phyloP scores from a whole-genome alignment of 2,797 vertebrate species.

The Enteromius afrohamiltoni region DNA sequence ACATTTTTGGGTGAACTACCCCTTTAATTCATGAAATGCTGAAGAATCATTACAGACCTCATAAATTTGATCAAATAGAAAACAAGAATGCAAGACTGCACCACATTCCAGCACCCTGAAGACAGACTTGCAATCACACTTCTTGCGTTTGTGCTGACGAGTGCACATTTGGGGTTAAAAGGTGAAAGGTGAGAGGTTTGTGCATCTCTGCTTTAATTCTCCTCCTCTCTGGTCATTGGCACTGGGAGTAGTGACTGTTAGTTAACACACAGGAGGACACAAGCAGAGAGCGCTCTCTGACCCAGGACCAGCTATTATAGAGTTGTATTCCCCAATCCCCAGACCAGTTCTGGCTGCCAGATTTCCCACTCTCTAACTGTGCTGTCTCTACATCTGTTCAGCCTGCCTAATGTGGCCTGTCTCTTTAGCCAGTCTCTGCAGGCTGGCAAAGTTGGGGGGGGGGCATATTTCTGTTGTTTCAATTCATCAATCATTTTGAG shows the following conservation, averaged over 20 bases:
- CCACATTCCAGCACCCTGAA: neutral
- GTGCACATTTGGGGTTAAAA: conserved; percentile 42
- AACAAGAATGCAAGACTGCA: neutral
- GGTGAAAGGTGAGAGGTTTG: conserved; percentile 43
- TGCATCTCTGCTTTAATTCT: conserved; percentile 35
- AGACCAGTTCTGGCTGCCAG: conserved; percentile 70
- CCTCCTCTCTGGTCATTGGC: conserved; percentile 63
- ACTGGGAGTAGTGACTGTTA: conserved; percentile 70
- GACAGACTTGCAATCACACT: neutral
- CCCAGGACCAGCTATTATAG: conserved; percentile 77
- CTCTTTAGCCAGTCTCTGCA: conserved; percentile 69
- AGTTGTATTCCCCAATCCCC: conserved; percentile 80
- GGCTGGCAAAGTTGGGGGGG: conserved; percentile 50
- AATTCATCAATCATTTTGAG: conserved; percentile 49
- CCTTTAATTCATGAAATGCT: neutral
- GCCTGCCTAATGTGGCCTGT: conserved; percentile 72
- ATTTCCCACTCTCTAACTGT: conserved; percentile 72
- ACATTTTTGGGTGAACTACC: neutral
- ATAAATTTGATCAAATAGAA: neutral
- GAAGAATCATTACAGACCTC: neutral
- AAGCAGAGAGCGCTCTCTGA: conserved; percentile 73
- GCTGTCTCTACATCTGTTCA: conserved; percentile 71
- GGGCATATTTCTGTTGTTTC: conserved; percentile 36
- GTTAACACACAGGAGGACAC: conserved; percentile 75
- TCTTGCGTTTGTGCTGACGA: conserved; percentile 17